A percentile compares a stretch with the other conserved stretches of the same genome.
These are phyloP conservation scores for Luidia sarsii DNA, from an alignment of 53 echinoderm and acorn worm genomes.

Conservation along the genomic window DNA sequence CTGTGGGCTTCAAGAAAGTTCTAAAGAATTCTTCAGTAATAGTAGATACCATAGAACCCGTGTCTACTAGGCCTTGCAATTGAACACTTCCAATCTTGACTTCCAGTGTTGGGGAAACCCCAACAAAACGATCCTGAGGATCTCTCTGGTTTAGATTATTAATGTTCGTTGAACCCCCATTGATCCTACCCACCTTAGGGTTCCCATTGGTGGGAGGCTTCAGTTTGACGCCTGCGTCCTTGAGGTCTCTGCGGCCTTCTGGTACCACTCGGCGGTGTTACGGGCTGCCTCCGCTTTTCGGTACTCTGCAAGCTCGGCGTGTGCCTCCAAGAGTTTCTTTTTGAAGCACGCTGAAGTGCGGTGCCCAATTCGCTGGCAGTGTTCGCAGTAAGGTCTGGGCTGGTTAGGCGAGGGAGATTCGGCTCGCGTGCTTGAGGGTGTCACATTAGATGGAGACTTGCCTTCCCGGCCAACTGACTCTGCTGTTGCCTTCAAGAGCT, in stretches of 20 bases:
- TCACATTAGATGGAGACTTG: not conserved
- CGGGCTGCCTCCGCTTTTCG: conserved; percentile 11
- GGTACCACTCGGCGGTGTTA: not conserved
- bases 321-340: not conserved
- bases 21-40: conserved; percentile 27
- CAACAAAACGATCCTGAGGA: conserved; percentile 8
- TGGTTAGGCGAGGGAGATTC: not conserved
- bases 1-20: not conserved
- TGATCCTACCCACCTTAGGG: conserved; percentile 26
- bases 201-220: conserved; percentile 3
- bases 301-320: conserved; percentile 13
- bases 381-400: not conserved
- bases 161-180: conserved; percentile 20
- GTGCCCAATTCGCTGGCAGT: not conserved
- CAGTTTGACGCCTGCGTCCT: conserved; percentile 1
- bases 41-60: conserved; percentile 3
- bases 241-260: not conserved
- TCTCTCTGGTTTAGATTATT: not conserved
- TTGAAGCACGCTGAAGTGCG: conserved; percentile 13
- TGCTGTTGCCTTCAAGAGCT: not conserved
- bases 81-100: conserved; percentile 6
- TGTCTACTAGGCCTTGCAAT: conserved; percentile 18
- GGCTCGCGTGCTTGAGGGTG: not conserved
- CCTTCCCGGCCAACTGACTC: not conserved
- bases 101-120: conserved; percentile 4